Evolutionary conservation across 2,113 vertebrate species (phyloP).

Genomic region (Periophthalmus modestus): DNA sequence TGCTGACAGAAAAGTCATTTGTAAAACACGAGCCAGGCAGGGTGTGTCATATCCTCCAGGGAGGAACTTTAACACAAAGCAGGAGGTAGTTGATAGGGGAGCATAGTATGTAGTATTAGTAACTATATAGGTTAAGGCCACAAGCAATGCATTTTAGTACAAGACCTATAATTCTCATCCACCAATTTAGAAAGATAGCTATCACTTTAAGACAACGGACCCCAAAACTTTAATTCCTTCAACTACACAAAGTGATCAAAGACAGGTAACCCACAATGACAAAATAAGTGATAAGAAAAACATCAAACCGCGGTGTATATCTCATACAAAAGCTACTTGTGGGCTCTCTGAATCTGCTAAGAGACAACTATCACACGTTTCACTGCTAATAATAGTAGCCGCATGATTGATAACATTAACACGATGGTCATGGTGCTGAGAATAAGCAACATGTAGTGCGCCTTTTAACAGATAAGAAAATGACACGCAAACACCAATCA

Average conservation of each 20-base stretch:
- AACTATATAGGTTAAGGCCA: neutral
- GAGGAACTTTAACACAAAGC: conserved; percentile 21
- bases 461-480: neutral
- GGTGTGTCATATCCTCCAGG: conserved; percentile 51
- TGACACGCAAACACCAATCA: neutral
- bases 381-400: neutral
- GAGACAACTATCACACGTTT: neutral
- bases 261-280: neutral
- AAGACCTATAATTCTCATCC: neutral
- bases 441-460: neutral
- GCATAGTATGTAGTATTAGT: neutral
- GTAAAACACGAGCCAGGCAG: conserved; percentile 24
- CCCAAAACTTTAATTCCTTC: neutral
- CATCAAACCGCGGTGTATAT: neutral
- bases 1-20: conserved; percentile 32
- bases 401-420: neutral
- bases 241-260: neutral
- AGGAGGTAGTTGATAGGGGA: neutral
- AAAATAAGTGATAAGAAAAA: neutral
- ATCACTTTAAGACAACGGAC: neutral
- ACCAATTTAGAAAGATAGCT: neutral
- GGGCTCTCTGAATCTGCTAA: neutral
- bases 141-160: neutral
- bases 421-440: neutral
- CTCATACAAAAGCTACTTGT: neutral